phyloP scores from a whole-genome alignment of 2,888 invertebrate species.

The Lacanobia wlatinum region DNA sequence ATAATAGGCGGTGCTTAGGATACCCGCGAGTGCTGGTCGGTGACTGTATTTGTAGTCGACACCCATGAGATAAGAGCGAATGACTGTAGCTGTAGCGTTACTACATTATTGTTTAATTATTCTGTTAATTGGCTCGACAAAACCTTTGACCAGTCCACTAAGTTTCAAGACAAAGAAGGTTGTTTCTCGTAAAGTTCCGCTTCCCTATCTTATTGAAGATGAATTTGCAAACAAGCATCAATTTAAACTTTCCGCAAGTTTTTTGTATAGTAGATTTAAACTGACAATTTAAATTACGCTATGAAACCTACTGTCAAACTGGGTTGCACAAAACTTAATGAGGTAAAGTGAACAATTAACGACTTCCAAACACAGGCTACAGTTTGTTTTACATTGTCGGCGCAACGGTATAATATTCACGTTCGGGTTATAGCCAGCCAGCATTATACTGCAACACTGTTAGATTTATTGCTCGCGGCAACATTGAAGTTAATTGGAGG shows the following conservation, averaged over 20 bases:
- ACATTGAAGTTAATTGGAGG: constrained; percentile 51
- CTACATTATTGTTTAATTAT: constrained; percentile 13
- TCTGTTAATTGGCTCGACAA: background rate
- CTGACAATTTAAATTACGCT: constrained; percentile 36
- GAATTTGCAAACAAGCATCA: constrained; percentile 52
- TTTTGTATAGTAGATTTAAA: constrained; percentile 26
- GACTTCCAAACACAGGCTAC: constrained; percentile 42
- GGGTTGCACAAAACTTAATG: constrained; percentile 45
- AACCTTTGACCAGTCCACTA: background rate
- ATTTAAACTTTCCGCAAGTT: constrained; percentile 47
- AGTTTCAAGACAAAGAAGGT: constrained; percentile 18
- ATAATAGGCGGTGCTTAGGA: constrained; percentile 19
- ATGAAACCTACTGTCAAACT: constrained; percentile 36
- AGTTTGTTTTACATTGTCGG: constrained; percentile 63
- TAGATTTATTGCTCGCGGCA: constrained; percentile 43
- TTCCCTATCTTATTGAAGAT: constrained; percentile 32
- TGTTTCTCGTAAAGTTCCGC: constrained; percentile 25
- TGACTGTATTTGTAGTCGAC: background rate
- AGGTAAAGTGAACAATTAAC: constrained; percentile 53
- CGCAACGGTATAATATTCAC: constrained; percentile 41
- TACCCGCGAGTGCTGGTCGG: constrained; percentile 11
- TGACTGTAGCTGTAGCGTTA: background rate
- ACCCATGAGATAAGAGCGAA: background rate
- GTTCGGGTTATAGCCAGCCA: constrained; percentile 43
- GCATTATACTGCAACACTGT: constrained; percentile 69